Evolutionary conservation across 2,797 vertebrate genomes (phyloP).

Genomic region (Phoxinus dragarum): DNA sequence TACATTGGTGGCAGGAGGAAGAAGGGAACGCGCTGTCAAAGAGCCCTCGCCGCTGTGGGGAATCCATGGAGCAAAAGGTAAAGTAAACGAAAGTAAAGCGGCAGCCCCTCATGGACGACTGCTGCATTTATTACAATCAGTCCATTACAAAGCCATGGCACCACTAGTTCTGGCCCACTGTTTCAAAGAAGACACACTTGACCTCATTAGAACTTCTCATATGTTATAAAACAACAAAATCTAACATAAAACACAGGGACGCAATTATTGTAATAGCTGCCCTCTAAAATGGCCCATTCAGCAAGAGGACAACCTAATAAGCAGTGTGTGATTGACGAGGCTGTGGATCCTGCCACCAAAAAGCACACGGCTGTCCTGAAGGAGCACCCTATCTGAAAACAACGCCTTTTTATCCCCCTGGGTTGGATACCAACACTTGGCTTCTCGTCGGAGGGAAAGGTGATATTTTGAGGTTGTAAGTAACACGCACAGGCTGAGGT

Average conservation of each 20-base stretch:
- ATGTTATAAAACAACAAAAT: conserved; percentile 74
- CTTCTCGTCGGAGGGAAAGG: conserved; percentile 50
- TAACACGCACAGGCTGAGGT: conserved; percentile 54
- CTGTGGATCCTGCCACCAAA: conserved; percentile 54
- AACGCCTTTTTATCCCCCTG: conserved; percentile 59
- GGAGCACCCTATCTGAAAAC: conserved; percentile 52
- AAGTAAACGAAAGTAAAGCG: too few relatives aligned
- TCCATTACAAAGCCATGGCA: conserved; percentile 42
- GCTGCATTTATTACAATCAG: neutral
- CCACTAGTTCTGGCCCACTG: conserved; percentile 39
- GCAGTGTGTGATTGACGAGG: conserved; percentile 72
- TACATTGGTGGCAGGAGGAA: too few relatives aligned
- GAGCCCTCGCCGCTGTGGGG: too few relatives aligned
- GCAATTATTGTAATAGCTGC: conserved; percentile 79
- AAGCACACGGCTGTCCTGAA: conserved; percentile 51
- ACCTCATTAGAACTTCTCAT: conserved; percentile 69
- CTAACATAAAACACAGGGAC: conserved; percentile 69
- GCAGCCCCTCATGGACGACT: too few relatives aligned
- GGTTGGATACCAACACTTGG: conserved; percentile 58
- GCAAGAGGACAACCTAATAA: conserved; percentile 76
- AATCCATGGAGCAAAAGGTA: too few relatives aligned
- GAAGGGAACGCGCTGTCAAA: too few relatives aligned
- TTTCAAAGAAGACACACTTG: conserved; percentile 64
- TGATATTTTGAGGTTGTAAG: conserved; percentile 60
- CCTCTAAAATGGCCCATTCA: conserved; percentile 70